Base-by-base conservation (phyloP, 2,113 vertebrate genomes). In the Campylorhamphus procurvoides region DNA sequence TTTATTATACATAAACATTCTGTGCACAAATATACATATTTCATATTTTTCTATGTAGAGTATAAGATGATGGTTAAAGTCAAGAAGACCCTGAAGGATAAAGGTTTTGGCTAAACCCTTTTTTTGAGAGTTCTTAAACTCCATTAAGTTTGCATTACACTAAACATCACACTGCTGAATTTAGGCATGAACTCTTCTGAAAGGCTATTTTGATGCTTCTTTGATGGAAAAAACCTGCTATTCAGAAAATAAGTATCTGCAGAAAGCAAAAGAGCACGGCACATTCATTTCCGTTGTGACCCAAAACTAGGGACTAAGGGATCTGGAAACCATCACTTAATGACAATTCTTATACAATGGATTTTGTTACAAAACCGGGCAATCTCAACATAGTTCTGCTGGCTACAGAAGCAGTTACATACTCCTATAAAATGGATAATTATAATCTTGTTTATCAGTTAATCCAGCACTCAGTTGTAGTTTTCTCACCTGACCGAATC, bases 11-110 rank as follows among this genome's bases (percentile, higher is more conserved):
- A 87, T 93, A 83, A 94, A 72, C 14, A 82, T 31, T 23, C 78
- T 76, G 40, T 52, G 19, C 35, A 69, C 31, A 88, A 86, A 62
- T 31, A 92, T 83, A 59, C 10, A 92, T 87, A 93, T 96, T 96
- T 94, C 64, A 90, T 59, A n/a, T 24, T 86, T 93, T 86, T 86
- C 56, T 33, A 3, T 23, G 27, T 28, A 68, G 29, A 62, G 6
- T 66, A 19, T 59, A 47, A 76, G n/a, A 64, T 46, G 64, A 67
- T 60, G 14, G 33, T 10, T 64, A 44, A 69, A 94, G 24, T 76
- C 25, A 93, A 84, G 40, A 56, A 31, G 49, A 15, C 5, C 13
- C 37, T 83, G 55, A 80, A 66, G 25, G 11, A 58, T 35, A 33
- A 73, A 6, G 4, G 24, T 6, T 67, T 91, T 62, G 9, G 20